Evolutionary conservation across 2,888 invertebrate species (phyloP), one percentile per base, ranked within the genome.

Genomic region (Taphrorychus bicolor): DNA sequence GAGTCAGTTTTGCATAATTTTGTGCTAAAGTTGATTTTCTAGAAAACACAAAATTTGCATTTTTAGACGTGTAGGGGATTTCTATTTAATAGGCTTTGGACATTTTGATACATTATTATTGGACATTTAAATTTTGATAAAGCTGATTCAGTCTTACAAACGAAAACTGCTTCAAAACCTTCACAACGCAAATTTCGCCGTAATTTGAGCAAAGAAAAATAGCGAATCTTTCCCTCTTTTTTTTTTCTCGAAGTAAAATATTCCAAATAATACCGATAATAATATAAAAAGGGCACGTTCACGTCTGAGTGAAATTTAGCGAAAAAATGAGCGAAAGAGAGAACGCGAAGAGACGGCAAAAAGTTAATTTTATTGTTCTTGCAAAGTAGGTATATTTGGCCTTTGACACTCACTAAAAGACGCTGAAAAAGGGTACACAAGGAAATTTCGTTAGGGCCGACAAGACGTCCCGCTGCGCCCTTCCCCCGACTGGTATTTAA

Each of bases 381-480:
- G 49, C 63, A 59, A 68, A 63, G 67, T 62, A 23, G 62, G 62
- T 62, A 57, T 67, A 67, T 68, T 68, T 68, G 68, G 59, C 68
- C 68, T 68, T 68, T 68, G 63, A 63, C 63, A 63, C 63, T 45
- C 59, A 19, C 59, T 52, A 54, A 53, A 64, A 64, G 58, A 57
- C 54, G 32, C 19, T 32, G 51, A 51, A 45, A 59, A 54, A 49
- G 58, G 57, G 52, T 63, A 49, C 60, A 45, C 18, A 32, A 40
- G 17, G 24, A 61, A 66, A 60, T 41, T 61, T 61, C 66, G 60
- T 66, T 58, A 58, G 58, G 65, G 66, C 54, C 60, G 54, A 18
- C 22, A 32, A 17, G 32, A 54, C 59, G 42, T 57, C 65, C 56
- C 54, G 22, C 40, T 17, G 41, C 56, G 54, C 40, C 40, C 51